Evolutionary conservation across 2,113 vertebrate genomes (phyloP).

Genomic region (Hyperopisus bebe): DNA sequence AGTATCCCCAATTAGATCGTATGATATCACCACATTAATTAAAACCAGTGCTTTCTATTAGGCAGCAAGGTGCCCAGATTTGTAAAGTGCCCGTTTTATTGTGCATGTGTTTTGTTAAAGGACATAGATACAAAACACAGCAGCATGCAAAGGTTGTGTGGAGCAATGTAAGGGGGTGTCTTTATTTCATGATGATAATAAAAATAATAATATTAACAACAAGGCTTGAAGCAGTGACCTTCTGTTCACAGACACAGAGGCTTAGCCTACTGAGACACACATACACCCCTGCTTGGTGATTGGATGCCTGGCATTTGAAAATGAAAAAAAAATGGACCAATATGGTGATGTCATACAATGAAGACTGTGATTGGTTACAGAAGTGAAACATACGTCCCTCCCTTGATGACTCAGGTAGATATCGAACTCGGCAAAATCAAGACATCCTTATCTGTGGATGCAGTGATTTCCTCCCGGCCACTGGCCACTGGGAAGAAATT

Average conservation of each 20-base stretch:
- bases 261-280: background rate
- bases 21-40: background rate
- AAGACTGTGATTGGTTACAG: background rate
- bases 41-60: background rate
- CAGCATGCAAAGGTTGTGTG: background rate
- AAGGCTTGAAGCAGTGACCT: background rate
- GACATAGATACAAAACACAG: background rate
- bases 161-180: no score
- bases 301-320: background rate
- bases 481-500: background rate
- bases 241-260: background rate
- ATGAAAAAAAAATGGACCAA: background rate
- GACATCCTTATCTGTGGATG: background rate
- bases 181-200: background rate
- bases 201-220: background rate
- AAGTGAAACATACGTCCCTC: no score
- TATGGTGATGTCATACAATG: background rate
- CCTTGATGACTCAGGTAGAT: background rate
- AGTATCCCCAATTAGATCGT: no score
- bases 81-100: no score
- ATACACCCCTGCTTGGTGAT: background rate
- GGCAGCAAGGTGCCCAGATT: background rate
- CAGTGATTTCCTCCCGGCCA: background rate
- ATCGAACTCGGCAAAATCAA: background rate
- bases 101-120: background rate